Evolutionary conservation across 2,888 invertebrate species (phyloP).

Genomic region (Tetramorium bicarinatum): DNA sequence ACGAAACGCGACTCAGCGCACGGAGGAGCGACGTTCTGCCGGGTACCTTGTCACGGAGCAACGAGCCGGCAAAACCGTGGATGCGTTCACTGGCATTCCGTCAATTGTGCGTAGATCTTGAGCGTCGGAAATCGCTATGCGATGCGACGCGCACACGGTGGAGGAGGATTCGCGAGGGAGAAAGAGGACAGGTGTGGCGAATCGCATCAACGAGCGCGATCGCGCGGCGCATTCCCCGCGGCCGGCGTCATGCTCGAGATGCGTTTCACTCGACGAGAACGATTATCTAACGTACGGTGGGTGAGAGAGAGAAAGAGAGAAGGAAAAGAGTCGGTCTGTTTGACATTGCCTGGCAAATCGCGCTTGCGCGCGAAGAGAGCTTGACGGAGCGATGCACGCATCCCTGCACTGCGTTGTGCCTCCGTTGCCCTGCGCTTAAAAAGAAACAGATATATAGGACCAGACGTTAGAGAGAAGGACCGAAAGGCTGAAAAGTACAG

Average conservation of each 20-base stretch:
- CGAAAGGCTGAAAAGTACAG: background rate
- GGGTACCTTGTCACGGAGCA: background rate
- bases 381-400: background rate
- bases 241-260: slow-evolving; percentile 22
- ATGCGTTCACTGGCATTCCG: slow-evolving; percentile 27
- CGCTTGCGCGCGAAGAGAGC: slow-evolving; percentile 15
- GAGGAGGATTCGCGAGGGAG: background rate
- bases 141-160: background rate
- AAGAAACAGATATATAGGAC: background rate
- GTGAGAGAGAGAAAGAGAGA: background rate
- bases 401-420: background rate
- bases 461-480: background rate
- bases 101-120: background rate
- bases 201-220: background rate
- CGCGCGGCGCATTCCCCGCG: background rate
- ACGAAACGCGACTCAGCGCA: background rate
- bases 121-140: background rate
- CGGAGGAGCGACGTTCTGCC: background rate
- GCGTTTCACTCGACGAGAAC: background rate
- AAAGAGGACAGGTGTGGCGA: background rate
- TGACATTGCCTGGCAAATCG: background rate
- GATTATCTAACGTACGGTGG: background rate
- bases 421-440: background rate
- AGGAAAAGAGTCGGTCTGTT: background rate
- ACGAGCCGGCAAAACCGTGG: too few relatives aligned